Conservation (phyloP, 2,888 invertebrate species). For the Julus scandinavius region DNA sequence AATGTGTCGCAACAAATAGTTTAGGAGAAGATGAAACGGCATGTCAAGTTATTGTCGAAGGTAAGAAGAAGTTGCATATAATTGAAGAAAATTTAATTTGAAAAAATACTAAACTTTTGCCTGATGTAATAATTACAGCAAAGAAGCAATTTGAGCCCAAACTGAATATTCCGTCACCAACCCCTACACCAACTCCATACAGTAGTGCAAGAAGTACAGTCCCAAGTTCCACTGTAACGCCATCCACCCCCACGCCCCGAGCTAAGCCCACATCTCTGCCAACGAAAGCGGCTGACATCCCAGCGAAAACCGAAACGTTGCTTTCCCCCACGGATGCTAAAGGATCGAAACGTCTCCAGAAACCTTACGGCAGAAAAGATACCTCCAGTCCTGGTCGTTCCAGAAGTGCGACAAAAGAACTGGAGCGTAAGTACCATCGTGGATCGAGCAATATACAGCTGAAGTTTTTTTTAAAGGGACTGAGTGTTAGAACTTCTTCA, state of each 20-base stretch:
- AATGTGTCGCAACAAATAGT: constrained; percentile 90
- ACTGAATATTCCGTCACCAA: constrained; percentile 18
- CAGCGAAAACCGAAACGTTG: constrained; percentile 55
- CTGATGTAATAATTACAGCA: neutral
- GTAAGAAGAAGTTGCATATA: constrained; percentile 67
- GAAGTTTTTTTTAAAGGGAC: too few relatives aligned
- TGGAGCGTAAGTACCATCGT: constrained; percentile 73
- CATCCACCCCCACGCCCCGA: constrained; percentile 8
- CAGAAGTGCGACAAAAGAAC: constrained; percentile 88
- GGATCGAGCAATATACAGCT: too few relatives aligned
- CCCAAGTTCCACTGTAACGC: neutral
- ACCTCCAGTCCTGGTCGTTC: constrained; percentile 81
- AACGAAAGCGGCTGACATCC: constrained; percentile 46
- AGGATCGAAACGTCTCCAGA: constrained; percentile 62
- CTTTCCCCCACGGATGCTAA: constrained; percentile 64
- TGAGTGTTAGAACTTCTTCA: too few relatives aligned
- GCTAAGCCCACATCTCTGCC: constrained; percentile 56
- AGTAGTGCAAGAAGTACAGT: neutral
- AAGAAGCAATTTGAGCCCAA: constrained; percentile 48
- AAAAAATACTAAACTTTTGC: neutral
- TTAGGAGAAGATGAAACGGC: constrained; percentile 96
- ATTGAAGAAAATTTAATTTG: neutral
- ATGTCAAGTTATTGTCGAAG: constrained; percentile 96
- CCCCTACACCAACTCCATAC: constrained; percentile 39
- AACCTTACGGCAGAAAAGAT: constrained; percentile 76